Evolutionary conservation across 2,797 vertebrate genomes (phyloP).

Genomic region (Nyctibius grandis): DNA sequence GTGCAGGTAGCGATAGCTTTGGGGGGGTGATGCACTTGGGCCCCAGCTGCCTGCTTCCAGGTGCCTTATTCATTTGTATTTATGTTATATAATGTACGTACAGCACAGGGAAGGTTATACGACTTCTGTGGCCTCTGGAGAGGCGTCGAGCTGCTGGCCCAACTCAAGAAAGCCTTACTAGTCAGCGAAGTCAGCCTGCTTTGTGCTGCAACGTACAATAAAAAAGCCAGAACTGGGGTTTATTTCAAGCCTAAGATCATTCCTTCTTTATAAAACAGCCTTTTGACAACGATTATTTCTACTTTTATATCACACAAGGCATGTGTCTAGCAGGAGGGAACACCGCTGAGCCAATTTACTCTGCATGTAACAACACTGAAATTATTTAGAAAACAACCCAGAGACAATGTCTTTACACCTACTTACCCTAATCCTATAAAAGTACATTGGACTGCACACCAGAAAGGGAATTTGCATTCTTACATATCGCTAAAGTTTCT

Average conservation of each 20-base stretch:
- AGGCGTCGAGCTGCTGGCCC: neutral
- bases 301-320: neutral
- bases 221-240: neutral
- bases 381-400: neutral
- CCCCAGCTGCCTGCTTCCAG: neutral
- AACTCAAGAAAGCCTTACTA: neutral
- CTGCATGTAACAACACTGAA: neutral
- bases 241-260: neutral
- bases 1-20: neutral
- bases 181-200: neutral
- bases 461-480: neutral
- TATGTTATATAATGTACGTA: fast-evolving
- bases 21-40: neutral
- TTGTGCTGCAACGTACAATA: neutral
- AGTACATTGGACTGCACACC: neutral
- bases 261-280: neutral
- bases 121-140: neutral
- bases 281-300: neutral
- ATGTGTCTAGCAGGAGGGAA: neutral
- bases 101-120: neutral
- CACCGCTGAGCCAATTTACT: neutral
- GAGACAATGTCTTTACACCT: neutral
- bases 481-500: neutral
- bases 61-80: neutral
- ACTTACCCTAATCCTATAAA: neutral